Base-by-base conservation (phyloP, 1,140 invertebrate species). In the Steinernema feltiae region DNA sequence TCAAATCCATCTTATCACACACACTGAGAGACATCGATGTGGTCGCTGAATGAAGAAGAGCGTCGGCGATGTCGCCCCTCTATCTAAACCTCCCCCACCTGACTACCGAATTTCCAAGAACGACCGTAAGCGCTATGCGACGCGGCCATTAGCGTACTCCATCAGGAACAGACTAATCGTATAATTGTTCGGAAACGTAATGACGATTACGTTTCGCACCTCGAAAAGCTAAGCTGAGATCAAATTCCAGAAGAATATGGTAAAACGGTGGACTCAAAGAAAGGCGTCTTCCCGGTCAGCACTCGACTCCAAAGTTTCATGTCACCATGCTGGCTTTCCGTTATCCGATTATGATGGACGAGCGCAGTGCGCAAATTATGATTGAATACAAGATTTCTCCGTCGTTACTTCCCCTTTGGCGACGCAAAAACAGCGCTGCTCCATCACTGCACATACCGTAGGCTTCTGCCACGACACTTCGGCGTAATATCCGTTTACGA, bases 1-100 rank as follows among this genome's bases (percentile, higher is more conserved):
- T 63, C 53, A 63, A 63, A 63, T 63, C 53, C 53, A 63, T 63
- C 53, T 63, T 63, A 63, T 63, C 53, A 63, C 53, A 27, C 53
- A 63, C 53, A 7, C 53, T 15, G 7, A 63, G 53, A 21, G 53
- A 63, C 53, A 18, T 63, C 53, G 24, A n/a, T 3, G 53, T 21
- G 53, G 12, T 15, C 53, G 12, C 53, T n/a, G 53, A 63, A 17
- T 3, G 35, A 41, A 41, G 35, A 41, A 41, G 35, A 41, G 35
- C 35, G 35, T 18, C 35, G 35, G 7, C 35, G 35, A n/a, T n/a
- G n/a, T n/a, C n/a, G 35, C 35, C 7, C 35, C 35, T 18, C 35
- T 41, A 7, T 7, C 35, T 7, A 41, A 18, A 7, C 18, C 35
- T 18, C 18, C 7, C 53, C 53, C 3, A 3, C 53, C 53, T 27